Conservation (phyloP, 2,888 invertebrate species). For the Agriopis leucophaearia region DNA sequence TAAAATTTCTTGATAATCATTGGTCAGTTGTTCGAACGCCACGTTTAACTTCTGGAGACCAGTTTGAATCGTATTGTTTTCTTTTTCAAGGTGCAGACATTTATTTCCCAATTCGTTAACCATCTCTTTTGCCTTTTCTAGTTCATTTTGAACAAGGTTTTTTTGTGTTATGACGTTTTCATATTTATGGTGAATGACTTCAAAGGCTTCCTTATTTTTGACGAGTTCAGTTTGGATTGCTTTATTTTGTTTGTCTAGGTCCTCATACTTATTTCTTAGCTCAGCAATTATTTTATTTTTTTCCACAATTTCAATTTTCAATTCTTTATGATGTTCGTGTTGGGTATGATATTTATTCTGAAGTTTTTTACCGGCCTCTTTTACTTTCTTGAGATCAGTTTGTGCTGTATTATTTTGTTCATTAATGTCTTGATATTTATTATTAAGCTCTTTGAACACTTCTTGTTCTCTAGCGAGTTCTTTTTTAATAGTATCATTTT, state of each 20-base stretch:
- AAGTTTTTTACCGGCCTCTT: constrained; percentile 21
- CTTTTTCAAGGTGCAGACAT: constrained; percentile 1
- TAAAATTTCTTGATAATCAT: background rate
- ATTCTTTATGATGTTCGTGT: constrained; percentile 19
- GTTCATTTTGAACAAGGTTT: background rate
- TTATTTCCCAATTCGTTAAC: constrained; percentile 1
- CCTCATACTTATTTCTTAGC: background rate
- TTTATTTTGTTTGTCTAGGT: background rate
- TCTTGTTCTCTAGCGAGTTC: constrained; percentile 1
- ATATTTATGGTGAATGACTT: constrained; percentile 3
- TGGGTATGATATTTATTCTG: constrained; percentile 17
- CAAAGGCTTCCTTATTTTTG: constrained; percentile 1
- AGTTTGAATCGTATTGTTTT: constrained; percentile 4
- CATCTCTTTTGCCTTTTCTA: constrained; percentile 6
- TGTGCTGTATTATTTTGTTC: background rate
- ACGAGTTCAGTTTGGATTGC: background rate
- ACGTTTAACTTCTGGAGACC: background rate
- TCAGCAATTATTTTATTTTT: constrained; percentile 6
- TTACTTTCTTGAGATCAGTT: constrained; percentile 14
- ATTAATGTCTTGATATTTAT: constrained; percentile 1
- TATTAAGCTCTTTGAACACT: background rate
- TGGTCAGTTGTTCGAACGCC: background rate
- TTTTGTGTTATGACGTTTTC: constrained; percentile 1
- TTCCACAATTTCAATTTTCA: constrained; percentile 8
- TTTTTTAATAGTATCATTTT: constrained; percentile 7